Conservation (phyloP, 2,797 vertebrate species). For the Furcifer pardalis region DNA sequence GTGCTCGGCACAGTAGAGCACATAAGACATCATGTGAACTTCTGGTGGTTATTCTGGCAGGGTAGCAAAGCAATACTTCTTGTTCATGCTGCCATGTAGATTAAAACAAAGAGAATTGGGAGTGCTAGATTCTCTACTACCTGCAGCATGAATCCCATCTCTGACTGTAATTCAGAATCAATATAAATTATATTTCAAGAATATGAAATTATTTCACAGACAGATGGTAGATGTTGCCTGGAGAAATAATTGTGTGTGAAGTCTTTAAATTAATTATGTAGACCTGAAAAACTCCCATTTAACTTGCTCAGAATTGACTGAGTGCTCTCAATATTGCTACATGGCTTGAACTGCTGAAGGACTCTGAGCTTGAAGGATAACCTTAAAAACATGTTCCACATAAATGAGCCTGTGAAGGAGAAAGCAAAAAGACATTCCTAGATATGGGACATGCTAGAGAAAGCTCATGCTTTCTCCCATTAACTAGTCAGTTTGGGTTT, state of each 20-base stretch:
- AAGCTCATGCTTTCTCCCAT: too few relatives aligned
- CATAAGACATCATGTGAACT: background rate
- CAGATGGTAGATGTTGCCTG: slow-evolving; percentile 13
- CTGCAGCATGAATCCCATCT: slow-evolving; percentile 20
- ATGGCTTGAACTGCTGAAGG: background rate
- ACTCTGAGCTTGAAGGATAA: background rate
- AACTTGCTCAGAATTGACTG: slow-evolving; percentile 3
- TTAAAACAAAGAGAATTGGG: background rate
- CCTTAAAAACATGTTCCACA: background rate
- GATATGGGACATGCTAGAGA: background rate
- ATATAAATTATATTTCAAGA: slow-evolving; percentile 40
- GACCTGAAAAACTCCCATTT: slow-evolving; percentile 16
- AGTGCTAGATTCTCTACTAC: background rate
- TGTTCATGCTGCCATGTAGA: background rate
- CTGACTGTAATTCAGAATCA: slow-evolving; percentile 22
- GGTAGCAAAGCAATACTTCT: background rate
- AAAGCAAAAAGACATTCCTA: background rate
- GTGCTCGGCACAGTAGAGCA: background rate
- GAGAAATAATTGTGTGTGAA: slow-evolving; percentile 23
- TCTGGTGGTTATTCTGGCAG: background rate
- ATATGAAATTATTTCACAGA: slow-evolving; percentile 35
- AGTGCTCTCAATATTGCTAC: background rate
- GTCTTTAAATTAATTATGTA: slow-evolving; percentile 36
- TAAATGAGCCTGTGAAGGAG: background rate
- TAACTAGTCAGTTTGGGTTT: background rate